Percentiles rank a stretch among this genome's conserved stretches.
Conservation (phyloP, 37 sponge, comb jelly and placozoan species). For the Halisarca cf. caerulea region DNA sequence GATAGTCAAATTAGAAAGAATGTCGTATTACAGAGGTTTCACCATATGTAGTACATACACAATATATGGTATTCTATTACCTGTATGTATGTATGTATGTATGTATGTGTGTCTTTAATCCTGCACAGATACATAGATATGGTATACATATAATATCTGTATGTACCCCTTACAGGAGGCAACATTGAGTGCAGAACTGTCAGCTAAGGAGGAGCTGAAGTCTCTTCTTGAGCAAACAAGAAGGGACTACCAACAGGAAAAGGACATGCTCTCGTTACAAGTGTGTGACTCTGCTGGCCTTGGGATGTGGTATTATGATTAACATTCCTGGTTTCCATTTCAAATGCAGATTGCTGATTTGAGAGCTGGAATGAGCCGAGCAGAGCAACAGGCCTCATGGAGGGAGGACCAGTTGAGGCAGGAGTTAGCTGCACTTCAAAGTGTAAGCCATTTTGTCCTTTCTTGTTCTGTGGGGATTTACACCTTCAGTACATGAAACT, state of each 20-base stretch:
- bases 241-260: slow-evolving; percentile 50
- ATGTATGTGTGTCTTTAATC: no score
- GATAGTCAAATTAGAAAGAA: no score
- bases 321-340: neutral
- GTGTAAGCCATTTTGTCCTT: slow-evolving; percentile 9
- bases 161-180: slow-evolving; percentile 73
- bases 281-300: slow-evolving; percentile 50
- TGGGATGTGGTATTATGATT: neutral
- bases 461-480: no score
- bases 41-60: no score
- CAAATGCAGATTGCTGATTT: slow-evolving; percentile 72
- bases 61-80: no score
- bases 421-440: slow-evolving; percentile 60
- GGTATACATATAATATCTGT: no score
- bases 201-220: slow-evolving; percentile 70
- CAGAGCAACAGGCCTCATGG: slow-evolving; percentile 89
- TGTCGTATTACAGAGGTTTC: no score
- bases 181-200: slow-evolving; percentile 64
- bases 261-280: slow-evolving; percentile 71
- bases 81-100: no score
- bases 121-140: no score
- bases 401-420: slow-evolving; percentile 83
- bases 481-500: no score
- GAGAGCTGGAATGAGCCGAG: slow-evolving; percentile 56
- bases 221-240: slow-evolving; percentile 53